Evolutionary conservation across 2,888 invertebrate genomes (phyloP), one percentile per base, ranked within the genome.

Genomic region (Cephus pygmeus): DNA sequence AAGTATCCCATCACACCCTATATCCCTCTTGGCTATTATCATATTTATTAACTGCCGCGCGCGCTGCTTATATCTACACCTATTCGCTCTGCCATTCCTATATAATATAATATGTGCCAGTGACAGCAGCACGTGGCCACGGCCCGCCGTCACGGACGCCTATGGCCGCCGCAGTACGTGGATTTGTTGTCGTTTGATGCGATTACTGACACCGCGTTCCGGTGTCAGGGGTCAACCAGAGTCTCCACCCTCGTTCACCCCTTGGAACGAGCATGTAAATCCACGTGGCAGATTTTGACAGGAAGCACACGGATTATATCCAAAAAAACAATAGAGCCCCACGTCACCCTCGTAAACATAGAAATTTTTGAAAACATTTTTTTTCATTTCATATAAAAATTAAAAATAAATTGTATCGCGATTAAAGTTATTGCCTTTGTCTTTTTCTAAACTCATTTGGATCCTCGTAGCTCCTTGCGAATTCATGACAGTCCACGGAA

Each of bases 1-100:
- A 84, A 84, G 86, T 89, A 87, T 87, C 85, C 86, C 85, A 84
- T 86, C 85, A 83, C 86, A 81, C 83, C 82, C 79, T 40, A 75
- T 40, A 75, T 78, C 81, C 80, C 81, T 79, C 80, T 83, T 82
- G 87, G 86, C 88, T 87, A 91, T 91, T 91, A 91, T 91, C 90
- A 91, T 91, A 91, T 91, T 91, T 91, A 91, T 91, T 91, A 91
- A 91, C 90, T 89, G 90, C 87, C 86, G 88, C 86, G 81, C 85
- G 85, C 85, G 85, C 85, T 86, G 87, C 87, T 90, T 90, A 90
- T 88, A 90, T 88, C 87, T 87, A 89, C 89, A 91, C 91, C 90
- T 88, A 89, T 89, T 88, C 86, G 87, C 85, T 81, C 81, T 85
- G 86, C 88, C 88, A 90, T 90, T 89, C 87, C 89, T 83, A 78